A percentile compares a stretch with the other conserved stretches of the same genome.
Conservation (phyloP, 2,888 invertebrate genomes). For the Ophion slaviceki region DNA sequence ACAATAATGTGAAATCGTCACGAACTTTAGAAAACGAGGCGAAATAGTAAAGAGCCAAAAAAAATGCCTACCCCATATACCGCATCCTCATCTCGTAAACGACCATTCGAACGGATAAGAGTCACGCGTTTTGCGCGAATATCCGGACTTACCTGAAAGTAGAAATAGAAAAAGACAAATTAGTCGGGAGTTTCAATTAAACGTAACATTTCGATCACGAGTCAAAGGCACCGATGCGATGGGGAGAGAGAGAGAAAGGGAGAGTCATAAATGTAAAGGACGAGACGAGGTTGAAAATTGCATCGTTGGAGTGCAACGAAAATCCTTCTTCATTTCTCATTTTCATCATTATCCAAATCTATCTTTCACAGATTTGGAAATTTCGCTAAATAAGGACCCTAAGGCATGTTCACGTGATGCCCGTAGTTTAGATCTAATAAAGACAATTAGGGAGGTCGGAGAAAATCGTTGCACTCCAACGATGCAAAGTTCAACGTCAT, state of each 20-base stretch:
- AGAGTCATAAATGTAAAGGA: neutral
- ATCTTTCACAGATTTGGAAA: too few relatives aligned
- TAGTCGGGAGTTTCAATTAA: neutral
- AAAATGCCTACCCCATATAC: slow-evolving; percentile 32
- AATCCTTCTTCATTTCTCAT: neutral
- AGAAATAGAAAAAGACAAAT: slow-evolving; percentile 22
- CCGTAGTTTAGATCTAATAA: too few relatives aligned
- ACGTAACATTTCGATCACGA: neutral
- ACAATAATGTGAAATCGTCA: slow-evolving; percentile 46
- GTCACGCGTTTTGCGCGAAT: slow-evolving; percentile 11
- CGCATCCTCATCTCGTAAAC: slow-evolving; percentile 7
- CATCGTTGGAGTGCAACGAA: neutral
- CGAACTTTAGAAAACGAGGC: slow-evolving; percentile 23
- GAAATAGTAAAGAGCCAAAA: neutral
- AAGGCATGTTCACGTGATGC: too few relatives aligned
- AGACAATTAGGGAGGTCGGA: too few relatives aligned
- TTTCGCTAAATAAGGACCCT: too few relatives aligned
- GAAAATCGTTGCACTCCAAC: too few relatives aligned
- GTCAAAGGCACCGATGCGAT: neutral
- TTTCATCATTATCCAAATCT: neutral
- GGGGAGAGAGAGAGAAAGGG: neutral
- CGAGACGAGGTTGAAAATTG: neutral
- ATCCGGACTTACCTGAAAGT: slow-evolving; percentile 66
- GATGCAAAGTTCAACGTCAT: too few relatives aligned
- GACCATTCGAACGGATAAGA: neutral